Percentiles rank a stretch among this genome's conserved stretches.
phyloP scores from a whole-genome alignment of 2,888 invertebrate genomes.

The Nemoura dubitans region DNA sequence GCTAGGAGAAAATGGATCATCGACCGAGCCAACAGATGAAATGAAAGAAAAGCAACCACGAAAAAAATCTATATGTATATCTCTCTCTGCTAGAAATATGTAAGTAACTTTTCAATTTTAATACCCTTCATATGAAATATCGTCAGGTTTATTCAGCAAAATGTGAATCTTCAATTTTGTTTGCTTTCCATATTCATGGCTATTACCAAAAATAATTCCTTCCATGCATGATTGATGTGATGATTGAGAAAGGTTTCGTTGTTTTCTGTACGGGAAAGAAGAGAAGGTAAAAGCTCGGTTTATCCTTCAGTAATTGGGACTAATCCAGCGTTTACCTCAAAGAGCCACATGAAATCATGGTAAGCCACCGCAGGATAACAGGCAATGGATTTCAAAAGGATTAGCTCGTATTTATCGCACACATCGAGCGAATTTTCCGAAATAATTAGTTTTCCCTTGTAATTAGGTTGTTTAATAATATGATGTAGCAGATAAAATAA shows the following conservation, averaged over 20 bases:
- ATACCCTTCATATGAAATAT: not conserved
- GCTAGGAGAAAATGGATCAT: not conserved
- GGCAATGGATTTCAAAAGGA: not conserved
- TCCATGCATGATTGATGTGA: not conserved
- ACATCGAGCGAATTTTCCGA: not conserved
- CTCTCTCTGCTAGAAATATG: not conserved
- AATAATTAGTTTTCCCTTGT: conserved; percentile 12
- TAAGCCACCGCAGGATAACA: not conserved
- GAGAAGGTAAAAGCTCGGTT: not conserved
- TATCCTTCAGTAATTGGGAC: not conserved
- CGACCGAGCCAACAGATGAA: not conserved
- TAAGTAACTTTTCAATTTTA: not conserved
- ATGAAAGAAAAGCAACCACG: not conserved
- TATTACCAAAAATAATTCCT: not conserved
- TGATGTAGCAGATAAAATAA: not conserved
- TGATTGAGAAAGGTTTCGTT: not conserved
- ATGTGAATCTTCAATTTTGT: too few species aligned
- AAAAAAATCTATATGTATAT: too few species aligned
- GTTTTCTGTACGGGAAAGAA: not conserved
- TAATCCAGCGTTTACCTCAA: not conserved
- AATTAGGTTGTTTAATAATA: not conserved
- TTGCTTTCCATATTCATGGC: not conserved
- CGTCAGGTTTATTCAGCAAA: too few species aligned
- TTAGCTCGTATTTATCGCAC: not conserved
- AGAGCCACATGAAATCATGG: not conserved